A percentile compares a stretch with the other conserved stretches of the same genome.
These are phyloP conservation scores for Apostichopus leukothele DNA, from an alignment of 53 echinoderm and acorn worm genomes.

Conservation along the genomic window DNA sequence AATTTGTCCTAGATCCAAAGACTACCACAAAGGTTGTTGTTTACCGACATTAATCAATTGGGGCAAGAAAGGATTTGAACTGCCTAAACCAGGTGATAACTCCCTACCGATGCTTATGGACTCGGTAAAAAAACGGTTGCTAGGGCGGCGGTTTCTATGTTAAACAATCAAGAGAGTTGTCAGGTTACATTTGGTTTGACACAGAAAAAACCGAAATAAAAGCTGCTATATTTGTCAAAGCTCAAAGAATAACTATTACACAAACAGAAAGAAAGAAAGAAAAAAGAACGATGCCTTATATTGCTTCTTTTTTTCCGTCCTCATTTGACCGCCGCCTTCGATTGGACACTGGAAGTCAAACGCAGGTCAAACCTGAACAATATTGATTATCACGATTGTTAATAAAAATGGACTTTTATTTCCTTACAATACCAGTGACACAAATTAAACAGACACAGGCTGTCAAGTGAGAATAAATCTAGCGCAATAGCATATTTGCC, in stretches of 20 bases:
- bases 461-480: too few species aligned
- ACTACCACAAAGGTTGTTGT: slow-evolving; percentile 27
- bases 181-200: neutral
- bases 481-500: too few species aligned
- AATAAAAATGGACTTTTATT: too few species aligned
- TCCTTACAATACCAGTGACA: too few species aligned
- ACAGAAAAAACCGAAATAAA: neutral
- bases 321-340: too few species aligned
- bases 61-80: slow-evolving; percentile 35
- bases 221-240: neutral
- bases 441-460: too few species aligned
- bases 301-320: too few species aligned
- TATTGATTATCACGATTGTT: too few species aligned
- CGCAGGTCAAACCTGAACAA: too few species aligned
- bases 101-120: neutral
- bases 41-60: slow-evolving; percentile 38
- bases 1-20: slow-evolving; percentile 30
- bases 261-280: neutral
- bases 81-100: slow-evolving; percentile 30
- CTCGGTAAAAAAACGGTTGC: neutral
- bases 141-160: neutral
- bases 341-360: too few species aligned
- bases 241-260: neutral
- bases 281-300: too few species aligned
- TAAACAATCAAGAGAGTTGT: neutral